phyloP scores from a whole-genome alignment of 2,797 vertebrate species.

The Sebastes minor region DNA sequence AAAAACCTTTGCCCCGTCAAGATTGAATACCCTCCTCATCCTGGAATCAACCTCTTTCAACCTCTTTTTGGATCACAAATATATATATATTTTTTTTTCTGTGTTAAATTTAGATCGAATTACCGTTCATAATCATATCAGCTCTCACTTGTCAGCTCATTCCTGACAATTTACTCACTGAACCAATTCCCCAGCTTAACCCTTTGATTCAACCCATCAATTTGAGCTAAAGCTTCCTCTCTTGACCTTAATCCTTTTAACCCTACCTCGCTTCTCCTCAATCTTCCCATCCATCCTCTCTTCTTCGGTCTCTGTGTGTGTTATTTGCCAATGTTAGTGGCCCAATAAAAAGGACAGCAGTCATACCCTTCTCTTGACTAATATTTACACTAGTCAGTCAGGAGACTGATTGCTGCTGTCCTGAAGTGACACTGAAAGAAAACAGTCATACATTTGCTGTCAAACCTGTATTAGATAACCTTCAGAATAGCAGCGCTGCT shows the following conservation, averaged over 20 bases:
- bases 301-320: neutral
- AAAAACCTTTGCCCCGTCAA: conserved; percentile 1
- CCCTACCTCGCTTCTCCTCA: conserved; percentile 1
- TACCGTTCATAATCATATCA: neutral
- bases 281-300: conserved; percentile 3
- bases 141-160: neutral
- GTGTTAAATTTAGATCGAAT: neutral
- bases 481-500: neutral
- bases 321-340: neutral
- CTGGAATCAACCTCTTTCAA: neutral
- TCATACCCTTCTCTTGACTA: neutral
- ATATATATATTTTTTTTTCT: neutral
- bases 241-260: conserved; percentile 55
- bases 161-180: neutral
- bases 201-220: conserved; percentile 44
- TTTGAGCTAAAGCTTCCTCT: conserved; percentile 34
- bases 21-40: conserved; percentile 17
- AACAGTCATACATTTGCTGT: neutral
- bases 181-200: conserved; percentile 24
- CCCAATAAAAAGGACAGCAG: neutral
- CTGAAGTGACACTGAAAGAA: neutral
- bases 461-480: neutral
- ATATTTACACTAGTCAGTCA: neutral
- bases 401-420: neutral
- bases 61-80: neutral